phyloP scores from a whole-genome alignment of 2,888 invertebrate genomes.

The Unio delphinus region DNA sequence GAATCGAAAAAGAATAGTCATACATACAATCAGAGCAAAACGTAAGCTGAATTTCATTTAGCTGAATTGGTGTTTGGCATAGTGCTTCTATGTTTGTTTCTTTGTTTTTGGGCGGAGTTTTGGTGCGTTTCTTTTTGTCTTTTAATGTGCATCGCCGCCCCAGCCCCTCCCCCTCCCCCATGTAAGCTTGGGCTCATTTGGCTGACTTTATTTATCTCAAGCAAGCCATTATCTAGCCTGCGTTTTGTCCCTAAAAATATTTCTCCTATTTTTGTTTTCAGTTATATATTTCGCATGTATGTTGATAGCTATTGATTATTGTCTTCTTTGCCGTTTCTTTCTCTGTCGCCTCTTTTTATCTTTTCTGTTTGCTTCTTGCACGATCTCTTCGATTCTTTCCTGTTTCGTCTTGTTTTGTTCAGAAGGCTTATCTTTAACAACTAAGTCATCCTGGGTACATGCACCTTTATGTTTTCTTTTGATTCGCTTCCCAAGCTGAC shows the following conservation, averaged over 20 bases:
- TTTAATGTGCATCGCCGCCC: no score
- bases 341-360: conserved; percentile 15
- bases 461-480: conserved; percentile 38
- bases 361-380: neutral
- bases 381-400: conserved; percentile 2
- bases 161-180: no score
- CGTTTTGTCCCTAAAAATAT: conserved; percentile 10
- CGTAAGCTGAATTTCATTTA: no score
- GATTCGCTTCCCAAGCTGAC: conserved; percentile 40
- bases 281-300: conserved; percentile 7
- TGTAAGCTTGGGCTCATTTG: no score
- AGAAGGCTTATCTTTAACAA: conserved; percentile 1
- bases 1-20: no score
- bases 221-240: no score
- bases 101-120: no score
- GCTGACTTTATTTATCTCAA: no score
- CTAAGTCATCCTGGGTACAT: conserved; percentile 16
- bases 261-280: conserved; percentile 7
- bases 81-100: no score
- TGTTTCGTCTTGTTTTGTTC: conserved; percentile 2
- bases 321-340: conserved; percentile 16
- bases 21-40: no score
- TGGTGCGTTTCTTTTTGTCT: no score
- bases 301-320: conserved; percentile 16
- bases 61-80: no score